These are phyloP conservation scores for Nymphalis urticae DNA, from an alignment of 2,888 invertebrate genomes.

Conservation along the genomic window DNA sequence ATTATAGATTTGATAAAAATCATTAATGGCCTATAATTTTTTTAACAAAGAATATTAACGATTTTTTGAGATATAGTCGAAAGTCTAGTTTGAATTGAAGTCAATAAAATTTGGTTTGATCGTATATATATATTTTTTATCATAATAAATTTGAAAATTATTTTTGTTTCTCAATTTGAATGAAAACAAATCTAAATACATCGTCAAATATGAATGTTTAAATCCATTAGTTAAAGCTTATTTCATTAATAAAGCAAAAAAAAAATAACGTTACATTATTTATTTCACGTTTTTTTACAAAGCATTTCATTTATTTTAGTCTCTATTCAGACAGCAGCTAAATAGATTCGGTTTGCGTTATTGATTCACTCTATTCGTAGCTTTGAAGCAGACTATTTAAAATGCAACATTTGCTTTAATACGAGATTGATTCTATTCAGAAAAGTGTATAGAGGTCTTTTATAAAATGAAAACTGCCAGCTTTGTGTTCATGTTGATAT, in stretches of 20 bases:
- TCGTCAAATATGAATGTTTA: no score
- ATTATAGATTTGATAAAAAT: no score
- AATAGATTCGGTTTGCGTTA: constrained; percentile 36
- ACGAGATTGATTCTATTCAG: constrained; percentile 24
- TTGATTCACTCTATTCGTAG: constrained; percentile 34
- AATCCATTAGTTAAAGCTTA: neutral
- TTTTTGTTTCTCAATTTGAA: no score
- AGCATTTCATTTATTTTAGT: constrained; percentile 20
- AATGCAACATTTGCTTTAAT: constrained; percentile 25
- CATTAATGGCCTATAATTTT: no score
- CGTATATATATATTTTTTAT: no score
- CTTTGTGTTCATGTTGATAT: neutral
- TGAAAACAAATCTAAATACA: no score
- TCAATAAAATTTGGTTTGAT: no score
- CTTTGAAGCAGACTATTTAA: constrained; percentile 24
- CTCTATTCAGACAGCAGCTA: constrained; percentile 21
- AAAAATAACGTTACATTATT: neutral
- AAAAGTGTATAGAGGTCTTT: neutral
- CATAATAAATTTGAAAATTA: no score
- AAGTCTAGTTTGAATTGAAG: no score
- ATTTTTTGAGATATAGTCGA: no score
- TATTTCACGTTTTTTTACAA: constrained; percentile 7
- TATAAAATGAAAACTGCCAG: neutral
- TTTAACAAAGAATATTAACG: no score
- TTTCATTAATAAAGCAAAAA: neutral